Evolutionary conservation across 2,888 invertebrate genomes (phyloP), one percentile per base, ranked within the genome.

Genomic region (Ceriagrion tenellum): DNA sequence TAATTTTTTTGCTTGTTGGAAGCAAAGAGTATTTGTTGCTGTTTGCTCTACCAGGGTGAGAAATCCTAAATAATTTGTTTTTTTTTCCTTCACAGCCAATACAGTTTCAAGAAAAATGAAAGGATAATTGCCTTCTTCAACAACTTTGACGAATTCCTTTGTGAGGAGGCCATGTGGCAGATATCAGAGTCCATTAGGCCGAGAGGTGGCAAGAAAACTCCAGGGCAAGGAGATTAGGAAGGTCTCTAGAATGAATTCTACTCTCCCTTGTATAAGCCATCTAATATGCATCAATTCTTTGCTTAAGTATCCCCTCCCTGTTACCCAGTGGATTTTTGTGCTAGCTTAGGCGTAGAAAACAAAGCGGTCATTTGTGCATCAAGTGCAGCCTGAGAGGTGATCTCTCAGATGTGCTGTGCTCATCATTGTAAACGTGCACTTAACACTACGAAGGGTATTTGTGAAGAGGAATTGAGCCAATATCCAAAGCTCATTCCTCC

Each of bases 161-260:
- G 98, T 96, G 99, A 99, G 97, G 99, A 99, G 97, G 98, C 99
- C 95, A 99, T 99, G 98, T 99, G 99, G 99, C 99, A 99, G 97
- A 98, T 99, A 96, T 99, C 99, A 0, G 99, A 99, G 97, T 98
- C 98, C 96, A 99, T 99, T 96, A 99, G 99, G 97, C 99, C 99
- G 95, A 97, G 99, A 95, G 98, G 98, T 55, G 98, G 98, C 1
- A 98, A 98, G n/a, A 93, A 93, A 69, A 93, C 69, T 3, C 93
- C 93, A 40, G 93, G 63, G 8, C 93, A 63, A 26, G 93, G 93
- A 0, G 93, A 93, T n/a, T 69, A 55, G 20, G 69, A 93, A 47
- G 26, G 18, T n/a, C 26, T 40, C 26, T 69, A 13, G 59, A 3
- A 63, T 93, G 59, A 35, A 81, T 81, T 35, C 35, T 81, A 35